Base-by-base conservation (phyloP, 2,888 invertebrate genomes). In the Caenorhabditis parvicauda region DNA sequence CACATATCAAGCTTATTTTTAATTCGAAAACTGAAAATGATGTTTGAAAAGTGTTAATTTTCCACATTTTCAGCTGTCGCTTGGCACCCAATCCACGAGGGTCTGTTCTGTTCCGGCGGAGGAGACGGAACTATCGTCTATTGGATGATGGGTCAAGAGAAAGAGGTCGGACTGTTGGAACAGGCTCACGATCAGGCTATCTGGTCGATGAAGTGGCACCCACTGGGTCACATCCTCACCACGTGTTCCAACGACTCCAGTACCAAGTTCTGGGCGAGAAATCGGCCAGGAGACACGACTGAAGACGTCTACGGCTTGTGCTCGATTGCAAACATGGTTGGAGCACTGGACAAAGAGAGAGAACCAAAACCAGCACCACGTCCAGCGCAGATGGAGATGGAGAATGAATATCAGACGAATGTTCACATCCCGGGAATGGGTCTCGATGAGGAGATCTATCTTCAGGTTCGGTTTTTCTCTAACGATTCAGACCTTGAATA, bases 151-250 rank as follows among this genome's bases (percentile, higher is more conserved):
- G 83, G 84, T 25, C 81, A 78, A 67, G 96, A 96, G 81, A 95
- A 95, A 53, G 67, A 72, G 43, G 91, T 98, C 35, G 96, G 96
- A 19, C 89, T 90, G 19, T 93, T 98, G 79, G 96, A 98, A 85
- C 91, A 93, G 79, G 98, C 98, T 2, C 98, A 99, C 83, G 98
- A 99, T 83, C 80, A 80, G 59, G 76, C 80, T 81, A 94, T 98
- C 3, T 99, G 98, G 98, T 92, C 93, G 14, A 86, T 98, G 81
- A 93, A 94, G 28, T 99, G 98, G 98, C 98, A 99, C 86, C 98
- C 98, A 0, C 85, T 98, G 19, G 98, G 98, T 0, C 98, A 99
- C 81, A 96, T 99, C 76, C 85, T 99, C 29, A 95, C 94, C 80
- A 94, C 96, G 2, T 98, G 77, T 0, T 96, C 96, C n/a, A 99